Evolutionary conservation across 2,888 invertebrate genomes (phyloP).

Genomic region (Drosophila infuscata): DNA sequence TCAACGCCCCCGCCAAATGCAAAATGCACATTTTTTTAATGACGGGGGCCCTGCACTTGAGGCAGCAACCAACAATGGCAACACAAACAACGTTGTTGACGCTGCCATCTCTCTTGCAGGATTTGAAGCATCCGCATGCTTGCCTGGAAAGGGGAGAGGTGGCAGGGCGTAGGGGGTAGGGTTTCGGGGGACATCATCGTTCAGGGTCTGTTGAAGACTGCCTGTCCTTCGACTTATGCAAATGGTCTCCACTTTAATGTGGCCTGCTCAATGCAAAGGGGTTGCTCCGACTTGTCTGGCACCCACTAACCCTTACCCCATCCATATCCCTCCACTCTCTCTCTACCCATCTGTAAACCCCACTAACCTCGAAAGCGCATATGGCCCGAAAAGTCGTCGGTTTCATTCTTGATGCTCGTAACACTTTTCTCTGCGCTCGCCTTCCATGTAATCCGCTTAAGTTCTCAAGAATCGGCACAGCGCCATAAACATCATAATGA

Average conservation of each 20-base stretch:
- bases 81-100: slow-evolving; percentile 63
- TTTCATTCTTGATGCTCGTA: slow-evolving; percentile 54
- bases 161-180: slow-evolving; percentile 6
- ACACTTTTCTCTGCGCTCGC: slow-evolving; percentile 59
- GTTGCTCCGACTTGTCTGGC: slow-evolving; percentile 35
- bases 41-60: slow-evolving; percentile 74
- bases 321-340: no score
- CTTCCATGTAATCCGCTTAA: slow-evolving; percentile 71
- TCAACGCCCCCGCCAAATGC: slow-evolving; percentile 65
- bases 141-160: not conserved
- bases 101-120: slow-evolving; percentile 60
- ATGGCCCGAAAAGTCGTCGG: slow-evolving; percentile 41
- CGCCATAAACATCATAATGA: slow-evolving; percentile 64
- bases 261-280: slow-evolving; percentile 63
- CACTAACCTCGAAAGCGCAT: slow-evolving; percentile 76
- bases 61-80: slow-evolving; percentile 36
- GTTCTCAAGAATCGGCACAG: slow-evolving; percentile 75
- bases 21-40: slow-evolving; percentile 75
- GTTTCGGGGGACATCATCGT: slow-evolving; percentile 21
- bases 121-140: slow-evolving; percentile 33
- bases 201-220: slow-evolving; percentile 34
- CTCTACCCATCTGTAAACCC: slow-evolving; percentile 29
- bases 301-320: not conserved
- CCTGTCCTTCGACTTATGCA: slow-evolving; percentile 76
- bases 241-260: slow-evolving; percentile 55